A percentile compares a stretch with the other conserved stretches of the same genome.
Conservation (phyloP, 2,888 invertebrate species). For the Dynastes grantii region DNA sequence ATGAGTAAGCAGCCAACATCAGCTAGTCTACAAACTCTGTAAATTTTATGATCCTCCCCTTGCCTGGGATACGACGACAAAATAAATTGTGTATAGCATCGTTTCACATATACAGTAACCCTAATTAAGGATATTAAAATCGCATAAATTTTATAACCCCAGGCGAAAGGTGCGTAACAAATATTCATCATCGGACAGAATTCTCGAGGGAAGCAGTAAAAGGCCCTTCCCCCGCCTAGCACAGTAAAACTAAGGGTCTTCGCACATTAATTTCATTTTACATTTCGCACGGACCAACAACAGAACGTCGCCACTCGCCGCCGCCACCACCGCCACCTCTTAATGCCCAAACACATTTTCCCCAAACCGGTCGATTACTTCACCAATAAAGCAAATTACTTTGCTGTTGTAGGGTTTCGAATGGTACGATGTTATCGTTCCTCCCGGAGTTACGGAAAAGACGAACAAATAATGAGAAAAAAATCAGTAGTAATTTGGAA, state of each 20-base stretch:
- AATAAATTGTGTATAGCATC: conserved; percentile 23
- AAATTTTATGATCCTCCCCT: conserved; percentile 10
- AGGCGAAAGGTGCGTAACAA: conserved; percentile 29
- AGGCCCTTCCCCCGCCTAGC: not conserved
- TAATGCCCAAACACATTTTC: conserved; percentile 32
- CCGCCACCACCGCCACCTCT: not conserved
- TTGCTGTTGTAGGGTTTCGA: not conserved
- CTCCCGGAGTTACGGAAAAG: not conserved
- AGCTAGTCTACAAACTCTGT: too few species aligned
- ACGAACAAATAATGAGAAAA: not conserved
- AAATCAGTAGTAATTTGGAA: conserved; percentile 6
- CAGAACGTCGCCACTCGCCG: not conserved
- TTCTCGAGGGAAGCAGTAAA: not conserved
- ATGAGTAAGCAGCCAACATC: too few species aligned
- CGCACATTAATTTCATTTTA: conserved; percentile 45
- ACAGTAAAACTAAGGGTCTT: conserved; percentile 41
- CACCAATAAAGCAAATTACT: conserved; percentile 41
- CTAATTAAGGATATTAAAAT: conserved; percentile 45
- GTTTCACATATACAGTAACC: conserved; percentile 19
- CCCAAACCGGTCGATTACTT: conserved; percentile 41
- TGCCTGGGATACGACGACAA: not conserved
- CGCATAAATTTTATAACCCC: conserved; percentile 37
- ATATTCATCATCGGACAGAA: conserved; percentile 41
- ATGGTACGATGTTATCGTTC: not conserved
- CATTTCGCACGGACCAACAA: conserved; percentile 22